Base-by-base conservation (phyloP, 2,797 vertebrate genomes). In the Lates japonicus region DNA sequence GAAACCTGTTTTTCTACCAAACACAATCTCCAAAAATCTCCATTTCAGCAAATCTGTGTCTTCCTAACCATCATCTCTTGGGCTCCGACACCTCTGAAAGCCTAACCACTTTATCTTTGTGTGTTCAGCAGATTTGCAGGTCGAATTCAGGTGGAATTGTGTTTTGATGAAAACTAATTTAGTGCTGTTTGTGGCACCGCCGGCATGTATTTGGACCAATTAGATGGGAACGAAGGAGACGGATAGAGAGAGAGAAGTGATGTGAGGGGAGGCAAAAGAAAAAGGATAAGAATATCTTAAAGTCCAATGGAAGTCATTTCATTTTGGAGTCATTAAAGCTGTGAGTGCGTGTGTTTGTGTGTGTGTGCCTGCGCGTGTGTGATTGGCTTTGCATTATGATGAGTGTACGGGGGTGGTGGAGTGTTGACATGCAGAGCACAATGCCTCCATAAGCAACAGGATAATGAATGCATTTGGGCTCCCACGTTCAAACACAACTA, bases 341-440 rank as follows among this genome's bases (percentile, higher is more conserved):
- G 70, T 17, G 59, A 19, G 69, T 20, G 59, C 3, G 14, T 70
- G 71, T 63, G 70, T 63, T 64, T 49, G 46, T 68, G 57, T 64
- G 66, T 67, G 48, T 66, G 72, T 62, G 41, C 48, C 74, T 37
- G 59, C 35, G 37, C 9, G n/a, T 72, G 70, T 60, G 75, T 63
- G 83, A 85, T 88, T 90, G 85, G 84, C 86, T 92, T 89, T 90
- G 90, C 91, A 90, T 91, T 81, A 84, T 86, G 92, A 92, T 92
- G 85, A 89, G 87, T 73, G 74, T 79, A 84, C 55, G 87, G 87
- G 91, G 90, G 87, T 77, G 92, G 87, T 19, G 33, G 78, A 84
- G 87, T 91, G 87, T 94, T 93, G 82, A 92, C 92, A 94, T 91
- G 88, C 89, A 89, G 71, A 87, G 87, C 89, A 91, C 90, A 91